Conservation (phyloP, 2,888 invertebrate species). For the Hybos culiciformis region DNA sequence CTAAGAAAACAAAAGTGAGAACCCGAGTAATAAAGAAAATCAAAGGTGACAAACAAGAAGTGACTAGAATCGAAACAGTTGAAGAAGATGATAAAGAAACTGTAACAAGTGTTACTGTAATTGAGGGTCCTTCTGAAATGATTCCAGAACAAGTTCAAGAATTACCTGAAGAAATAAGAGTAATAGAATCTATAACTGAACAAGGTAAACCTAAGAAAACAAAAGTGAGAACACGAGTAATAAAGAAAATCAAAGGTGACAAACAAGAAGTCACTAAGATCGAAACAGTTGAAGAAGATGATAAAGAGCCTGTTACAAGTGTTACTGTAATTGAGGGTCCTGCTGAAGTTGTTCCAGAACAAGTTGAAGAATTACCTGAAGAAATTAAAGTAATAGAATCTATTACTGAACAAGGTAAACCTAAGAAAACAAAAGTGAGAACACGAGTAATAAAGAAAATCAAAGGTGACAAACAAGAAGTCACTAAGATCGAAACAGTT, state of each 20-base stretch:
- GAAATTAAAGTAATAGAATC: slow-evolving; percentile 14
- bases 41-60: slow-evolving; percentile 26
- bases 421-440: slow-evolving; percentile 20
- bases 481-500: slow-evolving; percentile 31
- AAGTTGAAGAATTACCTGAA: slow-evolving; percentile 28
- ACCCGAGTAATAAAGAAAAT: slow-evolving; percentile 26
- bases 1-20: neutral
- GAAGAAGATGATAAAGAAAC: slow-evolving; percentile 31
- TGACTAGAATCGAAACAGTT: slow-evolving; percentile 32
- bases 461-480: slow-evolving; percentile 28
- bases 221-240: slow-evolving; percentile 24
- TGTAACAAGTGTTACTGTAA: slow-evolving; percentile 19
- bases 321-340: slow-evolving; percentile 22
- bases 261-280: slow-evolving; percentile 25
- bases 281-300: slow-evolving; percentile 23
- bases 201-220: slow-evolving; percentile 23
- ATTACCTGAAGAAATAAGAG: slow-evolving; percentile 15
- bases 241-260: slow-evolving; percentile 26
- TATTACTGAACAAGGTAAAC: slow-evolving; percentile 19
- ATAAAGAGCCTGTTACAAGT: slow-evolving; percentile 23
- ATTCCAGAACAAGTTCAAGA: slow-evolving; percentile 10
- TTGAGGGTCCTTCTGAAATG: slow-evolving; percentile 17
- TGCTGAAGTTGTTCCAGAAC: slow-evolving; percentile 22
- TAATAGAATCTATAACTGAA: slow-evolving; percentile 20
- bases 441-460: slow-evolving; percentile 28